Conservation (phyloP, 2,113 vertebrate genomes). For the Entomyzon cyanotis region DNA sequence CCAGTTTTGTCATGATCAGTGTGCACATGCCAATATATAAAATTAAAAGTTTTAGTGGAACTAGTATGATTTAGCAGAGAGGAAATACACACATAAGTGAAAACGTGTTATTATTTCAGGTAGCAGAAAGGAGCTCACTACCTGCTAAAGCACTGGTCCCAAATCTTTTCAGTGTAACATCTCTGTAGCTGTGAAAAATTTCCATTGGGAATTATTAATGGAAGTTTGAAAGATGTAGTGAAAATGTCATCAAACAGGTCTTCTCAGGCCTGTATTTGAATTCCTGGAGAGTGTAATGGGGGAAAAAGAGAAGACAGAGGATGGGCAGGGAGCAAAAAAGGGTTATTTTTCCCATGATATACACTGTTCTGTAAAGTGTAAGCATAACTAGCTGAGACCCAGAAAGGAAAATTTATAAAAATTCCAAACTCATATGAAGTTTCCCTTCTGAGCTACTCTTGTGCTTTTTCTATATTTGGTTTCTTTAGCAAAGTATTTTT, state of each 20-base stretch:
- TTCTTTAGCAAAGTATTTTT: neutral
- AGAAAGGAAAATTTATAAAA: neutral
- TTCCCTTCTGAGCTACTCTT: neutral
- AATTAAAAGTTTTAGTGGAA: neutral
- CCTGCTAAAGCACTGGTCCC: neutral
- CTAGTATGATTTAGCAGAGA: neutral
- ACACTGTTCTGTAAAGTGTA: neutral
- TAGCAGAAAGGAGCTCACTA: neutral
- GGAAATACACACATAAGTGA: neutral
- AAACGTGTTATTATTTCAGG: neutral
- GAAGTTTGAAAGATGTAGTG: neutral
- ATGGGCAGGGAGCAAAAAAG: neutral
- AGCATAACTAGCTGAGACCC: neutral
- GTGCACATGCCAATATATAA: neutral
- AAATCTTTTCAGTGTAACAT: neutral
- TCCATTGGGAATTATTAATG: neutral
- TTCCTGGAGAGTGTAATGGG: neutral
- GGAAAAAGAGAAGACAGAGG: neutral
- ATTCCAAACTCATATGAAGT: rapidly evolving
- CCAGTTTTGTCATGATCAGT: neutral
- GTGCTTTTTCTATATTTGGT: neutral
- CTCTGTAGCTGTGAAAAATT: neutral
- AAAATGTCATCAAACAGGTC: neutral
- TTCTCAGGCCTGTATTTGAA: neutral
- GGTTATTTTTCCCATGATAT: neutral